Conservation (phyloP, 2,113 vertebrate species). For the Megaptera novaeangliae region DNA sequence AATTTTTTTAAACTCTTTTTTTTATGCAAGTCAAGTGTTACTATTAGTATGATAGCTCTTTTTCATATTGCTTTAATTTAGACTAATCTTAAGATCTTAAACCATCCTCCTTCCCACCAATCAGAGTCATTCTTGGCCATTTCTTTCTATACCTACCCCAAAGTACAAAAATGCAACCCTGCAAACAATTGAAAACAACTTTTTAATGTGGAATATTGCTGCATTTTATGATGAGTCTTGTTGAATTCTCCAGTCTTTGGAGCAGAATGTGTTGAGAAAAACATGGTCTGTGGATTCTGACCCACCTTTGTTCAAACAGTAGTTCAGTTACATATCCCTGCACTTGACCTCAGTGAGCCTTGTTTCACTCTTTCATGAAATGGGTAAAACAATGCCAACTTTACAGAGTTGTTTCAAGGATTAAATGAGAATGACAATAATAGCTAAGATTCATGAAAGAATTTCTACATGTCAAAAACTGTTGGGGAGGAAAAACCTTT, state of each 20-base stretch:
- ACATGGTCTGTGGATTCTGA: accelerated
- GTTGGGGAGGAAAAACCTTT: background rate
- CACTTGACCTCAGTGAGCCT: background rate
- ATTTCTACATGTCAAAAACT: background rate
- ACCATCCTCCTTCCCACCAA: background rate
- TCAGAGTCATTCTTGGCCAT: background rate
- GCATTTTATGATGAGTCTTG: background rate
- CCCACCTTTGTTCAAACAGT: background rate
- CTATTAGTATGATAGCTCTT: background rate
- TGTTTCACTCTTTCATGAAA: background rate
- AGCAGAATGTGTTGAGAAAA: background rate
- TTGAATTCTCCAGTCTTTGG: background rate
- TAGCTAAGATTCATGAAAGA: background rate
- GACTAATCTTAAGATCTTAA: background rate
- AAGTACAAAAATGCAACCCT: background rate
- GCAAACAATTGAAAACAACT: background rate
- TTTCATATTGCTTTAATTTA: background rate
- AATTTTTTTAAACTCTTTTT: background rate
- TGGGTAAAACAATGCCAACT: background rate
- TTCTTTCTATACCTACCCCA: background rate
- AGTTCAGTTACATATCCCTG: background rate
- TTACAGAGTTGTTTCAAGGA: background rate
- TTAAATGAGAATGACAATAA: background rate
- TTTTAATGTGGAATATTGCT: background rate
- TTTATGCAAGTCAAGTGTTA: background rate